Evolutionary conservation across 2,888 invertebrate genomes (phyloP), one percentile per base, ranked within the genome.

Genomic region (Acleris cristana): DNA sequence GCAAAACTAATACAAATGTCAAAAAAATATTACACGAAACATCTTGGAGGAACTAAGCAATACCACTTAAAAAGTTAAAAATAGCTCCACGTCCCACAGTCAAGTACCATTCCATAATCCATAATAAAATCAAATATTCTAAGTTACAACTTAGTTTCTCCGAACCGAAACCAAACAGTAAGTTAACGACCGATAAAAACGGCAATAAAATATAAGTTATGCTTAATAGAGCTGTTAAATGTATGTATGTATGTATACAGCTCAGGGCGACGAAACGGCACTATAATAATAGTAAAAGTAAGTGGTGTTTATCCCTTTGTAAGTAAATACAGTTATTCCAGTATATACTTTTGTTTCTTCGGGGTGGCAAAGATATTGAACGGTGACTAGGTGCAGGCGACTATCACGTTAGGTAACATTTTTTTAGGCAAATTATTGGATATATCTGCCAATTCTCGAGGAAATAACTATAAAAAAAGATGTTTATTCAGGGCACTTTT

Each of bases 101-200:
- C 48, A 48, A 48, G n/a, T 48, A 48, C 5, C 2, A 48, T 26
- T 44, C 44, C 58, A 66, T 66, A 66, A 66, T 62, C 66, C 52
- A 51, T 52, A 66, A 56, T 66, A 66, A 66, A 52, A 26, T 45
- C 23, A 51, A 64, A 64, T 64, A 65, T 58, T 30, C 58, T 65
- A 65, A 61, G 69, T 68, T 70, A 63, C 53, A 70, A 70, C 69
- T 67, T 70, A 69, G 59, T 70, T 70, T 70, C 72, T 57, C 54
- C 59, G 70, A 68, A 70, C 60, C 54, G 62, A 67, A 70, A 70
- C 72, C 63, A 71, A 45, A 73, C 71, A 58, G 64, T 70, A 69
- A 76, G 66, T 82, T 84, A 80, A 84, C 79, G 80, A 82, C 69
- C 75, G 65, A 74, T 79, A 84, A 83, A 79, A 64, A 69, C 53